Conservation (phyloP, 2,797 vertebrate species). For the Pogonophryne albipinna region DNA sequence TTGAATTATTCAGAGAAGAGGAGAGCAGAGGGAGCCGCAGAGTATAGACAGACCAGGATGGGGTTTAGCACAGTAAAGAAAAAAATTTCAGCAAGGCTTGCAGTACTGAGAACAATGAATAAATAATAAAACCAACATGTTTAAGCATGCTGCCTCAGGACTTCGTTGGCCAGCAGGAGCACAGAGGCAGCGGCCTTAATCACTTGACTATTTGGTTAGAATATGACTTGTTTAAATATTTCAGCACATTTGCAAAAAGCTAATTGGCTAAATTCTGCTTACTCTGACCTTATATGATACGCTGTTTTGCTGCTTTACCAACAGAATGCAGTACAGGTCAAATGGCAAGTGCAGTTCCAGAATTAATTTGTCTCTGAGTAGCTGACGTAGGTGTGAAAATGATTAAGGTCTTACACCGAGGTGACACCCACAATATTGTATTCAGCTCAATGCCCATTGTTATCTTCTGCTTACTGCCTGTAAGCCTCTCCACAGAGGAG, state of each 20-base stretch:
- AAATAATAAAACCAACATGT: conserved; percentile 51
- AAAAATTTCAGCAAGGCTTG: conserved; percentile 30
- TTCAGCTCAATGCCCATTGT: not conserved
- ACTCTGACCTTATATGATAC: not conserved
- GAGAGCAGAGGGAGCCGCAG: conserved; percentile 12
- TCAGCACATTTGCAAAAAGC: not conserved
- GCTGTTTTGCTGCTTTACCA: not conserved
- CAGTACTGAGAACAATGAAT: conserved; percentile 39
- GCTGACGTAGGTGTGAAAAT: not conserved
- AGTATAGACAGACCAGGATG: conserved; percentile 19
- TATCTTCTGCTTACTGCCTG: not conserved
- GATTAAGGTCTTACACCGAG: not conserved
- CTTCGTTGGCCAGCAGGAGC: conserved; percentile 15
- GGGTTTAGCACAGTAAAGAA: conserved; percentile 42
- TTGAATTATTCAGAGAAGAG: conserved; percentile 33
- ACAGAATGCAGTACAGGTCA: not conserved
- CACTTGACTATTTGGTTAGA: conserved; percentile 9
- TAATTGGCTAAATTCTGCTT: not conserved
- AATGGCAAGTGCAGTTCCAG: not conserved
- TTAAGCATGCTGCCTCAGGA: conserved; percentile 27
- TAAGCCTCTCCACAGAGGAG: conserved; percentile 5
- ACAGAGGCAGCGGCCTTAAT: conserved; percentile 10
- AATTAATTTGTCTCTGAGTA: not conserved
- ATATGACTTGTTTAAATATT: conserved; percentile 12
- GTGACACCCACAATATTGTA: conserved; percentile 8